phyloP scores from a whole-genome alignment of 1,140 invertebrate genomes.

The Andrena cerasifolii region DNA sequence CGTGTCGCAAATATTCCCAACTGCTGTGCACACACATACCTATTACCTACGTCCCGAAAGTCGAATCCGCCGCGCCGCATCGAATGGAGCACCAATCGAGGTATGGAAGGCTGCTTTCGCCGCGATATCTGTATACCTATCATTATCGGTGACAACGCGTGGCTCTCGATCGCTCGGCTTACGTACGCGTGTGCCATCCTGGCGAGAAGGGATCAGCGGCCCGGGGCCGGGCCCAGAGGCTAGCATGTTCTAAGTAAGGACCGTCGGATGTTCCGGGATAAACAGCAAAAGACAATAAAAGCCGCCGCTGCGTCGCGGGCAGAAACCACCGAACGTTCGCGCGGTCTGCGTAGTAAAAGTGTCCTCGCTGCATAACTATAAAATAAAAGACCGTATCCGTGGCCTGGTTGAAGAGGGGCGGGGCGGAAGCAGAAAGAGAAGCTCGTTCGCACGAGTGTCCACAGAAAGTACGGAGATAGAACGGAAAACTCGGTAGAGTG shows the following conservation, averaged over 20 bases:
- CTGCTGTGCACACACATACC: no score
- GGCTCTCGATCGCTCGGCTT: background rate
- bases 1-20: no score
- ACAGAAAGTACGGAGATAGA: slow-evolving; percentile 40
- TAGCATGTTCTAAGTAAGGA: slow-evolving; percentile 64
- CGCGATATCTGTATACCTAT: background rate
- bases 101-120: background rate
- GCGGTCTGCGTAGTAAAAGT: slow-evolving; percentile 74
- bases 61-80: no score
- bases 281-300: slow-evolving; percentile 73
- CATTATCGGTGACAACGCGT: slow-evolving; percentile 13
- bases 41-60: no score
- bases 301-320: slow-evolving; percentile 50
- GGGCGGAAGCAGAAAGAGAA: slow-evolving; percentile 23
- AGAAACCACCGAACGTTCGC: slow-evolving; percentile 64
- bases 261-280: slow-evolving; percentile 50
- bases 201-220: background rate
- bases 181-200: slow-evolving; percentile 3
- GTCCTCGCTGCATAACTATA: slow-evolving; percentile 78
- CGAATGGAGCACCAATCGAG: no score
- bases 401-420: background rate
- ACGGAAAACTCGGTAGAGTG: slow-evolving; percentile 16
- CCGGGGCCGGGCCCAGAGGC: no score
- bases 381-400: slow-evolving; percentile 71
- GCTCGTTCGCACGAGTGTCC: slow-evolving; percentile 25